A percentile compares a stretch with the other conserved stretches of the same genome.
phyloP scores from a whole-genome alignment of 2,113 vertebrate genomes.

The Heterocephalus glaber region DNA sequence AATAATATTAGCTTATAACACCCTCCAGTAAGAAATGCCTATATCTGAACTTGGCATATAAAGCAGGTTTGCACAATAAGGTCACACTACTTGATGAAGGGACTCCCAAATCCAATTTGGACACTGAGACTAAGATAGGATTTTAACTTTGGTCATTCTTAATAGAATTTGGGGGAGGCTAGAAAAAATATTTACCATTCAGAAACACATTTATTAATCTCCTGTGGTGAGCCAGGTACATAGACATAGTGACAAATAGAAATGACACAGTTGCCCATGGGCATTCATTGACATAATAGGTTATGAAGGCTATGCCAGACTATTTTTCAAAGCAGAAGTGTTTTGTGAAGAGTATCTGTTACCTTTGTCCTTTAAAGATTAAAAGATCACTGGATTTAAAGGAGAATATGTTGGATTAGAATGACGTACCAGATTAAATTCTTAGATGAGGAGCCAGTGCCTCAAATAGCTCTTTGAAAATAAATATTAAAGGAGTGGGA shows the following conservation, averaged over 20 bases:
- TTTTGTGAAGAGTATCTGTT: neutral
- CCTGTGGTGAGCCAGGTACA: neutral
- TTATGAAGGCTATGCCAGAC: neutral
- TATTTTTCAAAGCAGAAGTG: neutral
- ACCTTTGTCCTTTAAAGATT: neutral
- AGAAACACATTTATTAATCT: neutral
- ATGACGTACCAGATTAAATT: neutral
- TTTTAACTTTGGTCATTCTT: conserved; percentile 53
- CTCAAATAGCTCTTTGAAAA: conserved; percentile 12
- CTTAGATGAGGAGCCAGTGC: neutral
- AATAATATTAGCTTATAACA: conserved; percentile 53
- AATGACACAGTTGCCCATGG: neutral
- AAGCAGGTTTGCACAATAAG: neutral
- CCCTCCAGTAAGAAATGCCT: neutral
- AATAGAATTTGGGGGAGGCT: neutral
- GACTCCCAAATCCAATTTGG: neutral
- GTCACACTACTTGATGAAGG: neutral
- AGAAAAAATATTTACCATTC: neutral
- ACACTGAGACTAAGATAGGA: neutral
- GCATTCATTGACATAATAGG: neutral
- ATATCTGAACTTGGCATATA: neutral
- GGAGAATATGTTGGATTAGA: neutral
- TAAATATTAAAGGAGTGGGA: neutral
- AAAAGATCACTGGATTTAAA: neutral
- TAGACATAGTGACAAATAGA: neutral